A percentile compares a stretch with the other conserved stretches of the same genome.
These are phyloP conservation scores for Leptopilina drosophilae DNA, from an alignment of 2,888 invertebrate genomes.

Conservation along the genomic window DNA sequence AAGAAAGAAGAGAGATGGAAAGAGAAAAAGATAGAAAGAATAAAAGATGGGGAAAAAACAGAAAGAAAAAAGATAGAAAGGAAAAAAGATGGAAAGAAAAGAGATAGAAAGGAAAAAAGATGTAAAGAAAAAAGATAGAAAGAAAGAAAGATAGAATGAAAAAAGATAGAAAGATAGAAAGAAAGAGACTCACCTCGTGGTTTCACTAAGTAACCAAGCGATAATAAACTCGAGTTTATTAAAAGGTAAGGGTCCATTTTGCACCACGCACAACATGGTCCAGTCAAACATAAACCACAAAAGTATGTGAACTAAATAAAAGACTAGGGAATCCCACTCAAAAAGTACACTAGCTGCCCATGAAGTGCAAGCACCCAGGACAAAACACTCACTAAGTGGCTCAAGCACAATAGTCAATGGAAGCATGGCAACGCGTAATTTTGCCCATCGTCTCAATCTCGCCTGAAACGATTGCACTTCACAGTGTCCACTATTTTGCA, in stretches of 20 bases:
- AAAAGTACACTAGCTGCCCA: slow-evolving; percentile 91
- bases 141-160: not conserved
- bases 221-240: slow-evolving; percentile 96
- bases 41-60: too few species aligned
- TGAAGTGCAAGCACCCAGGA: slow-evolving; percentile 93
- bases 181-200: slow-evolving; percentile 76
- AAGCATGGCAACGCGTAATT: slow-evolving; percentile 96
- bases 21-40: too few species aligned
- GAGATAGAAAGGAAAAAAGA: too few species aligned
- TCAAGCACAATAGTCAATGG: slow-evolving; percentile 94
- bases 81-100: too few species aligned
- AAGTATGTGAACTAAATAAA: slow-evolving; percentile 94
- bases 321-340: slow-evolving; percentile 92
- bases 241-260: slow-evolving; percentile 95
- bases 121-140: too few species aligned
- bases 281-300: slow-evolving; percentile 98
- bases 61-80: too few species aligned
- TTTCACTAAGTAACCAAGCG: slow-evolving; percentile 96
- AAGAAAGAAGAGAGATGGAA: too few species aligned
- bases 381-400: slow-evolving; percentile 96
- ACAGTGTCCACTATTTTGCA: slow-evolving; percentile 95
- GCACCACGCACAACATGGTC: slow-evolving; percentile 91
- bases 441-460: slow-evolving; percentile 93
- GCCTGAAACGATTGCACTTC: slow-evolving; percentile 92
- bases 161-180: too few species aligned